phyloP scores from a whole-genome alignment of 2,888 invertebrate species.

The Meganola albula region DNA sequence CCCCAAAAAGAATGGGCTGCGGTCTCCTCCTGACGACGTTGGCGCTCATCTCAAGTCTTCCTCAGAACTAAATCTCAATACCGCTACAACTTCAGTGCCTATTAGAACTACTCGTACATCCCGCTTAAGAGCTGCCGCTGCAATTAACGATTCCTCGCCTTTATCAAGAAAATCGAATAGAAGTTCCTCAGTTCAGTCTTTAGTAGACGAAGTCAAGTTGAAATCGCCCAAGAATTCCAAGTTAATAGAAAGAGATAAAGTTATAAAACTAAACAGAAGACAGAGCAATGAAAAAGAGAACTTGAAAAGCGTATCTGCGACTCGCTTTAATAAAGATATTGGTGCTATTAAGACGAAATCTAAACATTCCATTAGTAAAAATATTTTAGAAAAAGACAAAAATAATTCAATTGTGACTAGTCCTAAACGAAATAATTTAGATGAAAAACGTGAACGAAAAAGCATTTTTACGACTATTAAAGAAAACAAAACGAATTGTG shows the following conservation, averaged over 20 bases:
- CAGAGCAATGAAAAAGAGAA: conserved; percentile 63
- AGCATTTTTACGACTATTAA: conserved; percentile 38
- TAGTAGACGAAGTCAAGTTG: conserved; percentile 56
- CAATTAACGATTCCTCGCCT: conserved; percentile 48
- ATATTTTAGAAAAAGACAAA: conserved; percentile 72
- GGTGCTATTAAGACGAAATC: conserved; percentile 74
- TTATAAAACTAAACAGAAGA: conserved; percentile 46
- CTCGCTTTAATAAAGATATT: conserved; percentile 58
- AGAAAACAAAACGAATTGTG: conserved; percentile 38
- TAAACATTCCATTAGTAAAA: conserved; percentile 73
- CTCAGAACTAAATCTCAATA: conserved; percentile 65
- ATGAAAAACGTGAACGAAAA: conserved; percentile 47
- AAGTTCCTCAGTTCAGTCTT: conserved; percentile 65
- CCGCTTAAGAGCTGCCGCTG: conserved; percentile 82
- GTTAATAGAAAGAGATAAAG: conserved; percentile 68
- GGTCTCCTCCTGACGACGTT: conserved; percentile 52
- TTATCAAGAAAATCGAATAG: conserved; percentile 54
- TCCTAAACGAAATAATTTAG: conserved; percentile 54
- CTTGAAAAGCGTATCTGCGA: conserved; percentile 44
- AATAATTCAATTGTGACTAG: conserved; percentile 62
- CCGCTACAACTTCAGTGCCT: conserved; percentile 66
- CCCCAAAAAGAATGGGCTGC: conserved; percentile 44
- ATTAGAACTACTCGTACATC: conserved; percentile 85
- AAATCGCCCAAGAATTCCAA: conserved; percentile 55
- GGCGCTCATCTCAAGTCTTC: conserved; percentile 62